Percentiles rank a stretch among this genome's conserved stretches.
Evolutionary conservation across 2,113 vertebrate species (phyloP).

Genomic region (Rattus rattus): DNA sequence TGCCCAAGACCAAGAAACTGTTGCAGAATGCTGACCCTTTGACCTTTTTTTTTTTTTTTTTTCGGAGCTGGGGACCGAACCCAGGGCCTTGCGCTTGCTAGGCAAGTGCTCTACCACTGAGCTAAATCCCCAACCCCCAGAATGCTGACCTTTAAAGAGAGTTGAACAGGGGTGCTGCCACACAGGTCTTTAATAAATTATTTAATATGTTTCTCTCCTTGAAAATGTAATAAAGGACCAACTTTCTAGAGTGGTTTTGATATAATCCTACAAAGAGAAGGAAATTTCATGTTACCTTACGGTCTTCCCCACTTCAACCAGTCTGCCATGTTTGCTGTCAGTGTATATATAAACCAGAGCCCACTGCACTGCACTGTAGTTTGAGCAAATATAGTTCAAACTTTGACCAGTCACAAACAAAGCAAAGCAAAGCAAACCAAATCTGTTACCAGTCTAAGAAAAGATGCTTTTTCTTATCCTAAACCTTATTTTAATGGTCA

Average conservation of each 20-base stretch:
- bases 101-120: too few relatives aligned
- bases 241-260: constrained; percentile 31
- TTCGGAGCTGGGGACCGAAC: too few relatives aligned
- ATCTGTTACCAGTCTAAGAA: neutral
- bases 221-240: constrained; percentile 34
- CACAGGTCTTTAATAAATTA: neutral
- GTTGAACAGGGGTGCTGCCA: neutral
- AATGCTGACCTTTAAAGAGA: neutral
- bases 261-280: neutral
- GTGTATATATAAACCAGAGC: neutral
- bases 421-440: neutral
- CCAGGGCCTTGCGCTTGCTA: too few relatives aligned
- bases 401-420: neutral
- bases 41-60: too few relatives aligned
- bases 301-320: neutral
- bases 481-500: neutral
- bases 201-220: neutral
- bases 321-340: neutral
- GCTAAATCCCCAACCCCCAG: too few relatives aligned
- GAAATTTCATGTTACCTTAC: neutral
- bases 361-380: neutral
- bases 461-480: neutral
- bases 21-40: neutral
- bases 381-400: neutral
- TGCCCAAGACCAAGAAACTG: neutral